These are phyloP conservation scores for Epinephelus malabaricus DNA, from an alignment of 2,797 vertebrate genomes.

Conservation along the genomic window DNA sequence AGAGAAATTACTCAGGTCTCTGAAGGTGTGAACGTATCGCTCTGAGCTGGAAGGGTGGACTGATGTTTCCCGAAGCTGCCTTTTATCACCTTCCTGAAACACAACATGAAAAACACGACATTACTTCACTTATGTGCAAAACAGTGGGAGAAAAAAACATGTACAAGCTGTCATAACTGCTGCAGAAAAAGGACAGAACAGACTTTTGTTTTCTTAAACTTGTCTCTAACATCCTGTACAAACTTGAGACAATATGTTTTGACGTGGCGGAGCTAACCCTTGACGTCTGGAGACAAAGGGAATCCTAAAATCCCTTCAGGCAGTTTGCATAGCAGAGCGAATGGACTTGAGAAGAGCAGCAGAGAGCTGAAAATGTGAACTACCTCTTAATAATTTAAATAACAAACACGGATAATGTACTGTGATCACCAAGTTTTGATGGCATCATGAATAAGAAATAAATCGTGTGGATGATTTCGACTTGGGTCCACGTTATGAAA, in stretches of 20 bases:
- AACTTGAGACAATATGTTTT: constrained; percentile 48
- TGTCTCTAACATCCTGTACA: constrained; percentile 16
- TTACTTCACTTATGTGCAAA: constrained; percentile 9
- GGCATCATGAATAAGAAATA: constrained; percentile 77
- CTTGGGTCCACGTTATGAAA: constrained; percentile 64
- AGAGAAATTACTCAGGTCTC: constrained; percentile 96
- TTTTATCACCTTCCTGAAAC: constrained; percentile 94
- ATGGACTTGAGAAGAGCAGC: constrained; percentile 47
- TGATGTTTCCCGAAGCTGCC: constrained; percentile 92
- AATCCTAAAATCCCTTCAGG: constrained; percentile 34
- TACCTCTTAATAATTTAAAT: constrained; percentile 77
- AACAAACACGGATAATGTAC: constrained; percentile 76
- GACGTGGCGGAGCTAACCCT: constrained; percentile 30
- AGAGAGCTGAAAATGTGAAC: constrained; percentile 51
- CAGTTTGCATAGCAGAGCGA: constrained; percentile 46
- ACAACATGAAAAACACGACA: constrained; percentile 31
- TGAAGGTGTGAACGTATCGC: constrained; percentile 93
- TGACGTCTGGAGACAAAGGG: constrained; percentile 38
- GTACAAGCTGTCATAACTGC: not conserved
- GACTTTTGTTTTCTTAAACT: constrained; percentile 9
- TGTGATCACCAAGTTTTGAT: constrained; percentile 73
- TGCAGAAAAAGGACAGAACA: not conserved
- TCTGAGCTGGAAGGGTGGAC: constrained; percentile 94
- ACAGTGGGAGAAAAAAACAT: not conserved
- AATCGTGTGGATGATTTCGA: constrained; percentile 59